Percentiles rank a stretch among this genome's conserved stretches.
Conservation (phyloP, 2,113 vertebrate genomes). For the Nannobrachium achirus region DNA sequence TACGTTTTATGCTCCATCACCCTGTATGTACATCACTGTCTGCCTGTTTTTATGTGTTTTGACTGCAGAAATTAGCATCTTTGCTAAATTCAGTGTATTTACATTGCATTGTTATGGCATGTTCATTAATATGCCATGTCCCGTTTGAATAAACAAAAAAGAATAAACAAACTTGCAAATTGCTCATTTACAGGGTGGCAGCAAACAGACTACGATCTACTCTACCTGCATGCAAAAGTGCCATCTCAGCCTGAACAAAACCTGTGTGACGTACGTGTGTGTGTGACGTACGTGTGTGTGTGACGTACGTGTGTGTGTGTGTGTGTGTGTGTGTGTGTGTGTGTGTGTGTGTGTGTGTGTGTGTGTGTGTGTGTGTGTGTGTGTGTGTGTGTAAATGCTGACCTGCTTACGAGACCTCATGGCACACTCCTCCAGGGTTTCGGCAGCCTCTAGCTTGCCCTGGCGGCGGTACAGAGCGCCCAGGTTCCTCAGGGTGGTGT, state of each 20-base stretch:
- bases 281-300: too few relatives aligned
- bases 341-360: background rate
- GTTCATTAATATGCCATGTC: too few relatives aligned
- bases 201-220: background rate
- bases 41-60: too few relatives aligned
- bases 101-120: too few relatives aligned
- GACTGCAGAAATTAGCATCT: too few relatives aligned
- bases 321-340: background rate
- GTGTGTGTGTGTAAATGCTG: conserved; percentile 14
- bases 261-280: background rate
- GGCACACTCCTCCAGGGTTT: conserved; percentile 91
- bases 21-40: too few relatives aligned
- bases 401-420: conserved; percentile 92
- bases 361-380: background rate
- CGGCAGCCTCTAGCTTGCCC: conserved; percentile 92
- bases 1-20: too few relatives aligned
- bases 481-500: conserved; percentile 89
- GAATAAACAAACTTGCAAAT: too few relatives aligned
- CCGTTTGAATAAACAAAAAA: too few relatives aligned
- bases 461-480: conserved; percentile 91
- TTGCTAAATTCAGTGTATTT: too few relatives aligned
- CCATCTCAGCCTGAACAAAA: background rate
- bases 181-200: background rate
- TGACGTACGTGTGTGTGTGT: background rate
- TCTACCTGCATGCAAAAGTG: conserved; percentile 13